Conservation (phyloP, 2,113 vertebrate genomes). For the Prionailurus viverrinus region DNA sequence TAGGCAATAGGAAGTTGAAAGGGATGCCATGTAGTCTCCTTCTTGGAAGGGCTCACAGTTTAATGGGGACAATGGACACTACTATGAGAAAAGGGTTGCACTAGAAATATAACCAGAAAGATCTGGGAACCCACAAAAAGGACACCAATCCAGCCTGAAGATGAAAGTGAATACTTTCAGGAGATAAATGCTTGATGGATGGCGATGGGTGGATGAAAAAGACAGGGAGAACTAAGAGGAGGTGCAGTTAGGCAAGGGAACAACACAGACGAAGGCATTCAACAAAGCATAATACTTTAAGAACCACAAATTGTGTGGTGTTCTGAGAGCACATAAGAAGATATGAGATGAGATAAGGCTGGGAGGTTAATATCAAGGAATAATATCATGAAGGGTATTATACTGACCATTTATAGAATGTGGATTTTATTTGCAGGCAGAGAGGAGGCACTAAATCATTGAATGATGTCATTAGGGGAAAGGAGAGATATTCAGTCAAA, state of each 20-base stretch:
- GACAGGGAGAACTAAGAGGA: background rate
- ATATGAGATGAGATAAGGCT: background rate
- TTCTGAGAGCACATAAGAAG: background rate
- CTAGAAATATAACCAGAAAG: background rate
- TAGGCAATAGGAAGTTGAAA: background rate
- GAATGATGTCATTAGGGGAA: background rate
- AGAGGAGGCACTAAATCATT: background rate
- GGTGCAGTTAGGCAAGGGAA: background rate
- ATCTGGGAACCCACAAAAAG: background rate
- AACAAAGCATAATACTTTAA: background rate
- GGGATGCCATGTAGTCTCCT: background rate
- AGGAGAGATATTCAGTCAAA: background rate
- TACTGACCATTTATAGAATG: background rate
- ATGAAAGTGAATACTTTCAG: background rate
- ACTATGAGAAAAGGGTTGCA: background rate
- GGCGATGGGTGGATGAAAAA: background rate
- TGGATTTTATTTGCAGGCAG: background rate
- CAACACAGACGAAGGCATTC: background rate
- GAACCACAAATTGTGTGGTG: background rate
- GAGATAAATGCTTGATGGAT: background rate
- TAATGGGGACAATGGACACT: background rate
- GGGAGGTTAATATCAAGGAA: background rate
- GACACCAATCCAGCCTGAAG: background rate
- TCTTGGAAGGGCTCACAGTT: background rate
- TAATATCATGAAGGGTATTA: background rate